Conservation (phyloP, 2,888 invertebrate species). For the Trissoscelio sp. region DNA sequence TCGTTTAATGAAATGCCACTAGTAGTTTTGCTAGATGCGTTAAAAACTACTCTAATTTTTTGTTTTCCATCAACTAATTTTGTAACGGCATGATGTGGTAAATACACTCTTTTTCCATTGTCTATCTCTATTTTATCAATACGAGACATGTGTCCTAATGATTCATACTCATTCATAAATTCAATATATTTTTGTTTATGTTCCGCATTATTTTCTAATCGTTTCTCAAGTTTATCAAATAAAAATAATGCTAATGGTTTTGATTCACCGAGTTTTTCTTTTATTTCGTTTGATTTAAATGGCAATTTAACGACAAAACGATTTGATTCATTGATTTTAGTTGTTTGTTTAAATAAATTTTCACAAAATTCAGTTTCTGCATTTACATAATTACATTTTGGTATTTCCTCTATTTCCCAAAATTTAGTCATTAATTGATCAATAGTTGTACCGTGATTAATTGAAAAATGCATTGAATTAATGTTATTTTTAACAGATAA, state of each 20-base stretch:
- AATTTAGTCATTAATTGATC: not conserved
- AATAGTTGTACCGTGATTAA: not conserved
- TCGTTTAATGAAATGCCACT: conserved; percentile 19
- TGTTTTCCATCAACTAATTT: not conserved
- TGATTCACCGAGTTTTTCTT: not conserved
- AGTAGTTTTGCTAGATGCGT: conserved; percentile 12
- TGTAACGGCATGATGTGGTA: conserved; percentile 11
- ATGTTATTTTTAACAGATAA: not conserved
- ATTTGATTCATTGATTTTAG: not conserved
- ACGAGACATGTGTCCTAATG: not conserved
- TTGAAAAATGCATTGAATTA: not conserved
- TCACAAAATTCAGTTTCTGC: not conserved
- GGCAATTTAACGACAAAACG: conserved; percentile 1
- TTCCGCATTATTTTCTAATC: not conserved
- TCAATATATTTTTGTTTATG: not conserved
- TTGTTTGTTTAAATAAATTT: not conserved
- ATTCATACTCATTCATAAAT: conserved; percentile 19
- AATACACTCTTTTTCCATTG: not conserved
- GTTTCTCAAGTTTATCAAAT: not conserved
- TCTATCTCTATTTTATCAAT: not conserved
- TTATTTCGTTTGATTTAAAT: not conserved
- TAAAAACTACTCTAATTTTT: conserved; percentile 34
- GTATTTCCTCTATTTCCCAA: conserved; percentile 5
- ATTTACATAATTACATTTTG: not conserved
- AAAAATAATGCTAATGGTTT: not conserved